phyloP scores from a whole-genome alignment of 2,888 invertebrate species.

The Brachypterus glaber region DNA sequence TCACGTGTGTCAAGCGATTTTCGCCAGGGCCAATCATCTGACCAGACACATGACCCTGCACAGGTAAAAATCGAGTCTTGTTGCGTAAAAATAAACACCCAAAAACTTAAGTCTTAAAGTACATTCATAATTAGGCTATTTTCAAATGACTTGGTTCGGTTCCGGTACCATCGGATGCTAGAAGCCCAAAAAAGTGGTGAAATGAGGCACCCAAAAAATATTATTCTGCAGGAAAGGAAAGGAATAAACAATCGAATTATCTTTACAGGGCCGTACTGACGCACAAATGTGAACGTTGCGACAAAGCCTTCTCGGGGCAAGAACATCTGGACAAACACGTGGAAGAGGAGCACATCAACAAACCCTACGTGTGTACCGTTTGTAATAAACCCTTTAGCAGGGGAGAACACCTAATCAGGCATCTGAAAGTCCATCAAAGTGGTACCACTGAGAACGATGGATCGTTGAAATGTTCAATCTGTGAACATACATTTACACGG shows the following conservation, averaged over 20 bases:
- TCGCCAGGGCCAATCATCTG: conserved; percentile 37
- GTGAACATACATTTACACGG: conserved; percentile 36
- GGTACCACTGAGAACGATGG: conserved; percentile 27
- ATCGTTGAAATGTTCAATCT: conserved; percentile 38
- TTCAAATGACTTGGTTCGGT: no score
- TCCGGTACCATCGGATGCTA: no score
- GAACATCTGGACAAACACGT: conserved; percentile 36
- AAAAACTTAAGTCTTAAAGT: no score
- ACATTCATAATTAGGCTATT: no score
- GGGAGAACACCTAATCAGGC: conserved; percentile 40
- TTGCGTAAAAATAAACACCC: no score
- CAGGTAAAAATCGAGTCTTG: no score
- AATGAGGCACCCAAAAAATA: no score
- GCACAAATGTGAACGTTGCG: conserved; percentile 38
- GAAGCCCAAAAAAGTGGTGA: no score
- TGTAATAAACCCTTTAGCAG: conserved; percentile 39
- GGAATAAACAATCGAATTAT: no score
- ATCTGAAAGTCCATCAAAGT: conserved; percentile 37
- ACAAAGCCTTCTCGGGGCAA: conserved; percentile 36
- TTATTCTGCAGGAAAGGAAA: no score
- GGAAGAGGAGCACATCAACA: conserved; percentile 39
- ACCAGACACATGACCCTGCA: conserved; percentile 41
- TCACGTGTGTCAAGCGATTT: conserved; percentile 37
- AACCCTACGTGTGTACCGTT: conserved; percentile 38
- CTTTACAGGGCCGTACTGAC: conserved; percentile 34